Conservation (phyloP, 30 jellyfish, hydroid and myxozoan genomes). For the Chrysaora quinquecirrha region DNA sequence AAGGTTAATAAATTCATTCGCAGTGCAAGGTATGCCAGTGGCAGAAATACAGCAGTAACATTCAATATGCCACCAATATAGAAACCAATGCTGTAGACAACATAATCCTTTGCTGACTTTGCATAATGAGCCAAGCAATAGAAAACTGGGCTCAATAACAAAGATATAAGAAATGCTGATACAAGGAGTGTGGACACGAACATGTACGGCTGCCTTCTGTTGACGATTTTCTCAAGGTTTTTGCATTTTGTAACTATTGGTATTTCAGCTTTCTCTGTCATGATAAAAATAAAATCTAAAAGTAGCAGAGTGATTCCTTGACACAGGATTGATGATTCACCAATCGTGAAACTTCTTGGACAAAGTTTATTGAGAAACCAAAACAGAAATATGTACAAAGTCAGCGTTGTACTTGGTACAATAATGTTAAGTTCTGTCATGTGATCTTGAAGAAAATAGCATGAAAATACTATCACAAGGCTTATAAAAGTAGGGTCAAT, state of each 20-base stretch:
- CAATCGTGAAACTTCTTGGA: constrained; percentile 73
- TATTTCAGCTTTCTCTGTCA: constrained; percentile 19
- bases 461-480: constrained; percentile 45
- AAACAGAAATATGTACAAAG: constrained; percentile 15
- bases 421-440: constrained; percentile 30
- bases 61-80: constrained; percentile 72
- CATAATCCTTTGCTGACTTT: constrained; percentile 26
- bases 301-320: constrained; percentile 43
- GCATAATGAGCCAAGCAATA: constrained; percentile 47
- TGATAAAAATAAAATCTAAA: constrained; percentile 21
- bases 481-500: constrained; percentile 40
- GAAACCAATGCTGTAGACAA: constrained; percentile 51
- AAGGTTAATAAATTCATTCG: constrained; percentile 29
- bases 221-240: background rate
- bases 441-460: constrained; percentile 58
- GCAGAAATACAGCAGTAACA: constrained; percentile 43
- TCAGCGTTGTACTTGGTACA: constrained; percentile 21
- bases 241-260: background rate
- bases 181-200: constrained; percentile 31
- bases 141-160: constrained; percentile 63
- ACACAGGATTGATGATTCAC: constrained; percentile 53
- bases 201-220: constrained; percentile 10
- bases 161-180: constrained; percentile 23
- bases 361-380: constrained; percentile 19
- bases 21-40: constrained; percentile 31